These are phyloP conservation scores for Hippocampus zosterae DNA, from an alignment of 2,113 vertebrate species.

Conservation along the genomic window DNA sequence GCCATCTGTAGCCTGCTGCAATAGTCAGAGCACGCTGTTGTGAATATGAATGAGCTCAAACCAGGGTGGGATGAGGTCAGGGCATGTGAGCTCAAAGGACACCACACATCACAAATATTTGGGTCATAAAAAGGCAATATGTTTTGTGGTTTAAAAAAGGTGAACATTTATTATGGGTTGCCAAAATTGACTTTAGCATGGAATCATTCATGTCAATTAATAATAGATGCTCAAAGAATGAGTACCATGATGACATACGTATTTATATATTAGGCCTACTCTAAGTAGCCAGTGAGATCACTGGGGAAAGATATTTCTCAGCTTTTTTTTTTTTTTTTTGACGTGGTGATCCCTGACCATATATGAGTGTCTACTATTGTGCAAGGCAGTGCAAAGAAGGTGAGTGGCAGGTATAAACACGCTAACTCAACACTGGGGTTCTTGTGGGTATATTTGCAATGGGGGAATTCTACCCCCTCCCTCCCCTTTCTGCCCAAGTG, in stretches of 20 bases:
- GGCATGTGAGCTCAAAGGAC: constrained; percentile 26
- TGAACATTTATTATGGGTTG: neutral
- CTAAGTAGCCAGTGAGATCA: constrained; percentile 32
- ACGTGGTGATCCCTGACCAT: neutral
- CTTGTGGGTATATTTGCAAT: constrained; percentile 11
- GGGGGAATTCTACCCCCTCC: neutral
- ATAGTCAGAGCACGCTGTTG: neutral
- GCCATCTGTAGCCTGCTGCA: constrained; percentile 49
- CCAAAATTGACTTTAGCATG: neutral
- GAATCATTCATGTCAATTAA: neutral
- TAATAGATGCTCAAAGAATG: neutral
- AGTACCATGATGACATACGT: neutral
- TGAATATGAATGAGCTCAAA: constrained; percentile 50
- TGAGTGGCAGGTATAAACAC: constrained; percentile 53
- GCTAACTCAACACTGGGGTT: constrained; percentile 36
- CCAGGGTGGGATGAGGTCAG: constrained; percentile 22
- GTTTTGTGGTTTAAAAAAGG: constrained; percentile 19
- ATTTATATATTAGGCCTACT: neutral
- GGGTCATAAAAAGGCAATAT: constrained; percentile 19
- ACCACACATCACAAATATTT: constrained; percentile 17
- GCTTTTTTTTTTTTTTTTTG: constrained; percentile 13
- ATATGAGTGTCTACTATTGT: constrained; percentile 1
- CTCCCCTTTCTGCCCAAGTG: constrained; percentile 9
- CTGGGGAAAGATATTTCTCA: constrained; percentile 11
- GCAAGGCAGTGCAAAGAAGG: constrained; percentile 25